phyloP scores from a whole-genome alignment of 2,113 vertebrate genomes.

The Peromyscus leucopus region DNA sequence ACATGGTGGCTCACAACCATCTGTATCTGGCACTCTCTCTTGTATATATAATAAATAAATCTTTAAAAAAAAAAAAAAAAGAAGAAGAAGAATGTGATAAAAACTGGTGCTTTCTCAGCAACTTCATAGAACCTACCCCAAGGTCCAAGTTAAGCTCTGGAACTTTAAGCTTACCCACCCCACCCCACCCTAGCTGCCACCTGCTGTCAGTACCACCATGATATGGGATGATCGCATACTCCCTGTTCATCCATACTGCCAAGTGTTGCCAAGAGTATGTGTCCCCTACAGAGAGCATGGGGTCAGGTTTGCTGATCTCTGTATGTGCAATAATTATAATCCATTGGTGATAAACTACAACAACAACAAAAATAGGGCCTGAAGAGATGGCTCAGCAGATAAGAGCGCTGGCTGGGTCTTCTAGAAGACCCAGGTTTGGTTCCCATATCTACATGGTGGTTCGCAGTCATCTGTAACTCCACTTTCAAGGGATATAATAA shows the following conservation, averaged over 20 bases:
- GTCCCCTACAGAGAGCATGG: not conserved
- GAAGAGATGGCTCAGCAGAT: not conserved
- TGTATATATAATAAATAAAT: too few relatives aligned
- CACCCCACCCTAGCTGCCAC: not conserved
- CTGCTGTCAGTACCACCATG: not conserved
- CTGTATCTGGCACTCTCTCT: too few relatives aligned
- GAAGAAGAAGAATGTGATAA: too few relatives aligned
- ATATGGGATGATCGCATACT: not conserved
- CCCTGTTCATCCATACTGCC: not conserved
- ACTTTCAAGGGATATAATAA: not conserved
- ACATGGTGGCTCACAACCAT: too few relatives aligned
- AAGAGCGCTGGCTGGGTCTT: not conserved
- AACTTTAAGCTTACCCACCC: not conserved
- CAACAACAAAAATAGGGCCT: not conserved
- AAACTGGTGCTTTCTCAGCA: conserved; percentile 1
- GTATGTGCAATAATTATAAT: not conserved
- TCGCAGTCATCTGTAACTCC: not conserved
- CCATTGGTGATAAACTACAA: conserved; percentile 32
- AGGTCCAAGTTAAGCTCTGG: conserved; percentile 20
- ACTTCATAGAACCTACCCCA: not conserved
- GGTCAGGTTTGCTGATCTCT: conserved; percentile 28
- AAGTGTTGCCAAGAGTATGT: not conserved
- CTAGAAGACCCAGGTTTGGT: not conserved
- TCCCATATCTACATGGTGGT: not conserved
- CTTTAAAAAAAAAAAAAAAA: too few relatives aligned